These are phyloP conservation scores for Xylophagus ater DNA, from an alignment of 2,888 invertebrate species.

Conservation along the genomic window DNA sequence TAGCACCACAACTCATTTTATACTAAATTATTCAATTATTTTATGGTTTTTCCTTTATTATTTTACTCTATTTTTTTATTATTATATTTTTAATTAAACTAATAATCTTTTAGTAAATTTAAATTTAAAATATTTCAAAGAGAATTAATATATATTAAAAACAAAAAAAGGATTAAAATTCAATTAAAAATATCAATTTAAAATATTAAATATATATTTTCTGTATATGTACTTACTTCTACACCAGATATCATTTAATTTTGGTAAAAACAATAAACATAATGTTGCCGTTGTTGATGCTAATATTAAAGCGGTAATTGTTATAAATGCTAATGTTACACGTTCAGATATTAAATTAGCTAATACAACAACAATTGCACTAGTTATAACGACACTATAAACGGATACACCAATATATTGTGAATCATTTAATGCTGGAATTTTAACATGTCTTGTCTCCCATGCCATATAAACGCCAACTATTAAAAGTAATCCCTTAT, in stretches of 20 bases:
- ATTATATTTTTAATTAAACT: no score
- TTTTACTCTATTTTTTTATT: no score
- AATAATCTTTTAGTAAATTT: no score
- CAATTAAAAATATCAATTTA: no score
- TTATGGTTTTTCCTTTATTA: no score
- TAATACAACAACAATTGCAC: conserved; percentile 73
- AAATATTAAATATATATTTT: no score
- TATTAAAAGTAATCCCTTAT: conserved; percentile 76
- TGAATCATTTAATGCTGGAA: conserved; percentile 84
- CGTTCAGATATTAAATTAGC: conserved; percentile 80
- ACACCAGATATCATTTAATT: conserved; percentile 61
- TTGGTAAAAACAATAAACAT: conserved; percentile 77
- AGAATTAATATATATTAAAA: no score
- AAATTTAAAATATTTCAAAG: no score
- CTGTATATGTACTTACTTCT: conserved; percentile 48
- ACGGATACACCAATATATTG: conserved; percentile 90
- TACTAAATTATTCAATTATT: no score
- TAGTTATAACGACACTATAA: conserved; percentile 81
- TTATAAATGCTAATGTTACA: conserved; percentile 67
- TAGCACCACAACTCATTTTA: no score
- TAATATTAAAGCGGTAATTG: conserved; percentile 72
- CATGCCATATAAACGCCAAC: conserved; percentile 94
- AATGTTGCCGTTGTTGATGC: conserved; percentile 78
- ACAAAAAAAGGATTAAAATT: no score
- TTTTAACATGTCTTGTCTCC: conserved; percentile 88